Base-by-base conservation (phyloP, 2,113 vertebrate species). In the Pagrus major region DNA sequence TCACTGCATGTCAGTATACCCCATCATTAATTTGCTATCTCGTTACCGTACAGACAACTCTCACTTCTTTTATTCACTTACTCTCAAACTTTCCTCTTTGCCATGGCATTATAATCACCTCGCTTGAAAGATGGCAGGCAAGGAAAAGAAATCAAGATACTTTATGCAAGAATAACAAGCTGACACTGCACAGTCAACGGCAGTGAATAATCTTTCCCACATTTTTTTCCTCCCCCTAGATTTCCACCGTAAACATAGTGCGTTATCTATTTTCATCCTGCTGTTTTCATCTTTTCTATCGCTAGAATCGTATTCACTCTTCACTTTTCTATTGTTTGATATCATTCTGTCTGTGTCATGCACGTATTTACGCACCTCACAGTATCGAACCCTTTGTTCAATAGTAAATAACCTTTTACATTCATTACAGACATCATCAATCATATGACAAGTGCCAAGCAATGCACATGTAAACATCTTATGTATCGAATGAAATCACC, bases 161-260 rank as follows among this genome's bases (percentile, higher is more conserved):
- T 77, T 64, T 79, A 68, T 90, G 80, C 88, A 86, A 65, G 64
- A 89, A 85, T 91, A 92, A 87, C 85, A 87, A 86, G 89, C 87
- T 89, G 88, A 89, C 84, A 74, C 65, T 67, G 87, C 83, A 81
- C 66, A 69, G 66, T 79, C 67, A 52, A 63, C 8, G 15, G 65
- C 80, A 67, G 21, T 73, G 73, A 80, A 86, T 88, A 81, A 89
- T 88, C 70, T 82, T 52, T 64, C 10, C 27, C 52, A 67, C 46
- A 61, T 63, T 83, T 81, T 37, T 79, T 90, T 87, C 70, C 68
- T 84, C 77, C 79, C 91, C 51, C 37, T 39, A 61, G 76, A 78
- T 78, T 85, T 76, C 35, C 5, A 23, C 56, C 29, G 7, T 37
- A 70, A 81, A 88, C 39, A 67, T 16, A 4, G 63, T 16, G 27